Percentiles rank a stretch among this genome's conserved stretches.
Evolutionary conservation across 1,140 invertebrate genomes (phyloP).

Genomic region (Orius insidiosus): DNA sequence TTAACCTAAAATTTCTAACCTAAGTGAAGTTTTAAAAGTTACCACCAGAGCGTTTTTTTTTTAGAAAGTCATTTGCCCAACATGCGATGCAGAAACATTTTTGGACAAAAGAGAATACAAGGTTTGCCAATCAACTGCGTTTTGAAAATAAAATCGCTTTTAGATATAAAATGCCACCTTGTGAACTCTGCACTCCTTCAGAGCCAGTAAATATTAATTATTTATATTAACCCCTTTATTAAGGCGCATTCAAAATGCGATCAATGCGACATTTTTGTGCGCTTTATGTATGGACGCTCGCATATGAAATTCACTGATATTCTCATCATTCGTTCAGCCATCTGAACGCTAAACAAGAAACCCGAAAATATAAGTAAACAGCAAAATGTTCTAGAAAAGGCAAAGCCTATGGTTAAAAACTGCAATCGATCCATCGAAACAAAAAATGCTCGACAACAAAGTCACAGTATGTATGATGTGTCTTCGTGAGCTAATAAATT

Average conservation of each 20-base stretch:
- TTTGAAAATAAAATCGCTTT: background rate
- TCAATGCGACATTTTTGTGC: constrained; percentile 7
- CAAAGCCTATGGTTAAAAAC: constrained; percentile 25
- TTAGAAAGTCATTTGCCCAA: constrained; percentile 3
- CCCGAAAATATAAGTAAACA: background rate
- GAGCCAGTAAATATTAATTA: background rate
- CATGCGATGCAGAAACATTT: constrained; percentile 2
- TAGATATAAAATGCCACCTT: background rate
- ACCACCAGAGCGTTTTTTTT: no score
- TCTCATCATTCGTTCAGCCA: background rate
- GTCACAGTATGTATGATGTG: background rate
- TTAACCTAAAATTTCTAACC: no score
- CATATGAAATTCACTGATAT: constrained; percentile 9
- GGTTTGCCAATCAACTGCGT: background rate
- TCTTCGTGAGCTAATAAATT: constrained; percentile 15
- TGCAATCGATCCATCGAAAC: no score
- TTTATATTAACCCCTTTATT: background rate
- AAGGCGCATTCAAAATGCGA: constrained; percentile 9
- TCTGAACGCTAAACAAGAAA: background rate
- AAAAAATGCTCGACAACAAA: no score
- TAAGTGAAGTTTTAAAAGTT: no score
- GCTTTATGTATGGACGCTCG: constrained; percentile 6
- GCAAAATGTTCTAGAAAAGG: constrained; percentile 23
- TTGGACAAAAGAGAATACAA: background rate
- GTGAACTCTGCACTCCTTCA: constrained; percentile 3